Base-by-base conservation (phyloP, 2,113 vertebrate genomes). In the Lates calcarifer region DNA sequence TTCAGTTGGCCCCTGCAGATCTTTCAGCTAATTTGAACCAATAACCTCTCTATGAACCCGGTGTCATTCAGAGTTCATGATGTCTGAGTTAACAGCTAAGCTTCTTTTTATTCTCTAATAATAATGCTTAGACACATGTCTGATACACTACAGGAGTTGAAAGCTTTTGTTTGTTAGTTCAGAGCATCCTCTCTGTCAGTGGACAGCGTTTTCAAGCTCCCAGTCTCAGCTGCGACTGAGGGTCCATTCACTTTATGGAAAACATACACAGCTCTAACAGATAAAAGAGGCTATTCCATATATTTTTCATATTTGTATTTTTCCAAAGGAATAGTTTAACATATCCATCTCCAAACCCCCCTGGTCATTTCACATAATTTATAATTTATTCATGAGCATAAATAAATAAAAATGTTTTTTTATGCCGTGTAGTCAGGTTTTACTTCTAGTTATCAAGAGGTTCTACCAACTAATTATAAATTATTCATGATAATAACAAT, bases 51-150 rank as follows among this genome's bases (percentile, higher is more conserved):
- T 1, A 28, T 90, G 92, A 91, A 90, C 92, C 57, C 71, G 1
- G 81, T 86, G 90, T 93, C 92, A 90, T 63, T 85, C 71, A 82
- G 88, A 90, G 91, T 91, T 92, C 91, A 92, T 20, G 24, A 39
- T 72, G 88, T 90, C 86, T 90, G 90, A 81, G 78, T 91, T 82
- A 80, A 81, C 75, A 79, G 83, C 74, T 87, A 92, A 93, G 89
- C 74, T 83, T 85, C 82, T 87, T 90, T 92, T 82, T 81, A 90
- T 89, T 84, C 72, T 73, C 37, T 64, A 6, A 80, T 83, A 77
- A 87, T 81, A 68, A 87, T 77, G 87, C 78, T 33, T 71, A 65
- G 49, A 81, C 82, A 76, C 63, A 72, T 79, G 88, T 65, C 73
- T 62, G 31, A 77, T 70, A 20, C 58, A 75, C 35, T 49, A 29